These are phyloP conservation scores for Albula goreensis DNA, from an alignment of 2,113 vertebrate species.

Conservation along the genomic window DNA sequence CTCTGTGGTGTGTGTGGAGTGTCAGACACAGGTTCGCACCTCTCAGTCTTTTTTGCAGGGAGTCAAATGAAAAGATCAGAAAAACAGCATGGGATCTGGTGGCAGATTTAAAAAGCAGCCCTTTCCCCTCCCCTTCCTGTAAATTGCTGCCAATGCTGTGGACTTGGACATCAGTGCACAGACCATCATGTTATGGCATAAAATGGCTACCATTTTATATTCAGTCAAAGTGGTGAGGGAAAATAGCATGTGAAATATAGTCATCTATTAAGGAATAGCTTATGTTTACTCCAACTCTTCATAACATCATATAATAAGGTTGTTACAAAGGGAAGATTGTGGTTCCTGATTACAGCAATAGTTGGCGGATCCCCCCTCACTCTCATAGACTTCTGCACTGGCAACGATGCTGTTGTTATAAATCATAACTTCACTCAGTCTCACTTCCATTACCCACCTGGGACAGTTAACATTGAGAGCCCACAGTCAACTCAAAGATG, in stretches of 20 bases:
- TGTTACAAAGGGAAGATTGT: too few relatives aligned
- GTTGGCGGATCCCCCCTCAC: too few relatives aligned
- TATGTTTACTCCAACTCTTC: too few relatives aligned
- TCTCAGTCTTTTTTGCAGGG: constrained; percentile 54
- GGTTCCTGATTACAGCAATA: too few relatives aligned
- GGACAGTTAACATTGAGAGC: background rate
- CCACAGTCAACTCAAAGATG: background rate
- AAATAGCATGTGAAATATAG: background rate
- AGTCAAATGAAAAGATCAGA: constrained; percentile 69
- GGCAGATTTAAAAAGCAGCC: constrained; percentile 43
- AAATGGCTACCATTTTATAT: background rate
- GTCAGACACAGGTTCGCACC: constrained; percentile 57
- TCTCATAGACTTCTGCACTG: too few relatives aligned
- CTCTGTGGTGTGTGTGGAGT: constrained; percentile 4
- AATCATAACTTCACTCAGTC: background rate
- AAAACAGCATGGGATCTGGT: constrained; percentile 53
- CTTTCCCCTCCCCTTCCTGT: background rate
- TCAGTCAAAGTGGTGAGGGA: background rate
- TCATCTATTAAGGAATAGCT: background rate
- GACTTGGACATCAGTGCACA: background rate
- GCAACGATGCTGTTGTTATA: background rate
- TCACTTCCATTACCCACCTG: background rate
- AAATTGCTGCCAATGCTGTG: background rate
- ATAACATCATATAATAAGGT: too few relatives aligned
- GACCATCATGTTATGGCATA: background rate